Conservation (phyloP, 2,113 vertebrate genomes). For the Redunca redunca region DNA sequence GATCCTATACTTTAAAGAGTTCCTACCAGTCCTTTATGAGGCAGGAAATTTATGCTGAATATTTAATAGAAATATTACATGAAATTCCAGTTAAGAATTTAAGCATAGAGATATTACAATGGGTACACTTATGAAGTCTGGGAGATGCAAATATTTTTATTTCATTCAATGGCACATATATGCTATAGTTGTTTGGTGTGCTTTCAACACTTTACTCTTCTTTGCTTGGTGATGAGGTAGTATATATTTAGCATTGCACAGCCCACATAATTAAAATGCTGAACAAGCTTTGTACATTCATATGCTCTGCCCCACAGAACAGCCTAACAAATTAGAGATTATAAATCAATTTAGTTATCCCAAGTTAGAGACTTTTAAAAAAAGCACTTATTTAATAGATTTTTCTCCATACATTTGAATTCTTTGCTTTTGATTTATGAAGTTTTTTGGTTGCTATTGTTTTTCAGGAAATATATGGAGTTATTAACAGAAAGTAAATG, state of each 20-base stretch:
- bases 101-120: not conserved
- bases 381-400: not conserved
- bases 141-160: not conserved
- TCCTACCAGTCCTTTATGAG: not conserved
- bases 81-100: not conserved
- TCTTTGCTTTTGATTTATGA: not conserved
- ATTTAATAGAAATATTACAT: not conserved
- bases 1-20: not conserved
- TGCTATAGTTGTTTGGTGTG: not conserved
- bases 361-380: constrained; percentile 1
- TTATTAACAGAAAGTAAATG: not conserved
- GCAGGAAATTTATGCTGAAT: not conserved
- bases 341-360: constrained; percentile 24
- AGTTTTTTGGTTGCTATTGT: not conserved
- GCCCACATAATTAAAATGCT: not conserved
- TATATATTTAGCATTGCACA: not conserved
- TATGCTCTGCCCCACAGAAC: not conserved
- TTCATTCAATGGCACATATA: not conserved
- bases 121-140: not conserved
- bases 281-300: not conserved
- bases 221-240: not conserved
- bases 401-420: not conserved
- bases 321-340: constrained; percentile 9
- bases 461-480: not conserved
- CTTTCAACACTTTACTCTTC: not conserved